phyloP scores from a whole-genome alignment of 30 jellyfish, hydroid and myxozoan genomes.

The Pelagia noctiluca region DNA sequence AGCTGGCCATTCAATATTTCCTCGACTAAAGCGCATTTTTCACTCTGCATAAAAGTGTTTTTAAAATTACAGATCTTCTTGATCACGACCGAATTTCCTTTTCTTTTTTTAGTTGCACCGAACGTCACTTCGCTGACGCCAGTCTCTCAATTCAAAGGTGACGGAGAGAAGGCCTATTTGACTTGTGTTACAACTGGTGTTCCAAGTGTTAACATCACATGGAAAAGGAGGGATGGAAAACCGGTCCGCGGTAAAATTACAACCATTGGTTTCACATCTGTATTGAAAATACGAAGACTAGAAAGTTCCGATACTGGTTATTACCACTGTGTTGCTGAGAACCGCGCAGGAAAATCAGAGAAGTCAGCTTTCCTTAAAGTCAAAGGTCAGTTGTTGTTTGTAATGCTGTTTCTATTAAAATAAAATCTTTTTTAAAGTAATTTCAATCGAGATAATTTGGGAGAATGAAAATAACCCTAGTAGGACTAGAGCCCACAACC shows the following conservation, averaged over 20 bases:
- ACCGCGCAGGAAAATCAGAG: conserved; percentile 52
- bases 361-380: conserved; percentile 53
- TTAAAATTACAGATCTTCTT: not conserved
- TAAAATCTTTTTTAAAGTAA: not conserved
- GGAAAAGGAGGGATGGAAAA: conserved; percentile 48
- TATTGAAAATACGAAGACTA: conserved; percentile 39
- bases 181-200: conserved; percentile 38
- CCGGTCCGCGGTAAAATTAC: conserved; percentile 14
- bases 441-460: not conserved
- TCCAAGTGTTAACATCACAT: conserved; percentile 52
- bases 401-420: no score
- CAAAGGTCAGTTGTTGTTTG: conserved; percentile 34
- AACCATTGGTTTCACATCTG: not conserved
- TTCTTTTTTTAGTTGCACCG: conserved; percentile 35
- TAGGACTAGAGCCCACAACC: not conserved
- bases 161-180: conserved; percentile 20
- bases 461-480: not conserved
- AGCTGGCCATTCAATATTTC: not conserved
- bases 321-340: conserved; percentile 47
- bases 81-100: no score
- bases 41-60: no score
- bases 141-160: not conserved
- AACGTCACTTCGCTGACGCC: conserved; percentile 57
- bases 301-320: conserved; percentile 32
- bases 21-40: not conserved